phyloP scores from a whole-genome alignment of 1,140 invertebrate genomes.

The Rhyacophila brunnea region DNA sequence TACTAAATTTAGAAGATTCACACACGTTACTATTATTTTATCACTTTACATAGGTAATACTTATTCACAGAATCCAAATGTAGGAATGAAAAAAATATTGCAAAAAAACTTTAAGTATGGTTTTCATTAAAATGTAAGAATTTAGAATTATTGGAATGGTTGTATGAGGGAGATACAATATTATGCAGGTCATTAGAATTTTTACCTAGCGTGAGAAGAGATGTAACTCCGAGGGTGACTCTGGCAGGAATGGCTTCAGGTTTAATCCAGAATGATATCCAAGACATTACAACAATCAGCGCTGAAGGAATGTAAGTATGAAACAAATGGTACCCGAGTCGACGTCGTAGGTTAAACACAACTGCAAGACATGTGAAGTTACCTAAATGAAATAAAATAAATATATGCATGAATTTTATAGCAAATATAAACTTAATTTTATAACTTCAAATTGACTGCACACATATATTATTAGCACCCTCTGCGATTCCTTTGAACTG shows the following conservation, averaged over 20 bases:
- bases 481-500: no score
- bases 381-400: slow-evolving; percentile 60
- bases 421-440: no score
- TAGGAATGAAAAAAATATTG: neutral
- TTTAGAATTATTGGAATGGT: slow-evolving; percentile 10
- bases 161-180: neutral
- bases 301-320: slow-evolving; percentile 90
- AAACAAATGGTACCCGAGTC: slow-evolving; percentile 86
- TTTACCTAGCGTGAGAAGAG: slow-evolving; percentile 75
- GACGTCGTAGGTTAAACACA: slow-evolving; percentile 76
- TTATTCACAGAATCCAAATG: neutral
- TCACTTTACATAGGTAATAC: no score
- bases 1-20: no score
- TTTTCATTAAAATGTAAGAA: slow-evolving; percentile 1
- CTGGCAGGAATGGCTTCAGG: slow-evolving; percentile 84
- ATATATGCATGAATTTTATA: no score
- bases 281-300: slow-evolving; percentile 88
- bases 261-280: slow-evolving; percentile 93
- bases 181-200: slow-evolving; percentile 1
- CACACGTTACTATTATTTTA: no score
- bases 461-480: no score
- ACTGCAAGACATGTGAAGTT: slow-evolving; percentile 87
- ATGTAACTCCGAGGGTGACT: slow-evolving; percentile 80
- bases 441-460: no score
- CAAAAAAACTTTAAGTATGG: neutral